These are phyloP conservation scores for Agonum fuliginosum DNA, from an alignment of 2,888 invertebrate species.

Conservation along the genomic window DNA sequence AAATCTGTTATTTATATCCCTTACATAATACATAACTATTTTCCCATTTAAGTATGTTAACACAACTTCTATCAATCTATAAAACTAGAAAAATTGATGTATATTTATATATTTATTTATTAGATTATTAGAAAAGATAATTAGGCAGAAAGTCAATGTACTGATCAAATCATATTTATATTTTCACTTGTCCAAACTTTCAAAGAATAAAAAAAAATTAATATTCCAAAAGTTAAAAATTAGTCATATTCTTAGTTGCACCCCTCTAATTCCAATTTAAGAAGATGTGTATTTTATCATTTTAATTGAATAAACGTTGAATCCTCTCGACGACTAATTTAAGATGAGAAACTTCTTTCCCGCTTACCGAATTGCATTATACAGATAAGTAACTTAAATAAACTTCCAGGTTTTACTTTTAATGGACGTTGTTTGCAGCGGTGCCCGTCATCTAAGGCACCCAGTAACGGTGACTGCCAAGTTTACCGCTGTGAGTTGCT, in stretches of 20 bases:
- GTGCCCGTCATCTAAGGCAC: background rate
- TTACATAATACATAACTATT: too few species aligned
- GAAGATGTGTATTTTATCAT: background rate
- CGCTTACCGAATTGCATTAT: constrained; percentile 40
- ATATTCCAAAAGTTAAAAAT: constrained; percentile 8
- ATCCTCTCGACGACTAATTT: constrained; percentile 26
- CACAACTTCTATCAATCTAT: too few species aligned
- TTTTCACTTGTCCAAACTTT: background rate
- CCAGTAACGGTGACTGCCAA: background rate
- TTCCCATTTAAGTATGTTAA: too few species aligned
- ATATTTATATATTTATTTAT: too few species aligned
- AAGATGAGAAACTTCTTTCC: constrained; percentile 47
- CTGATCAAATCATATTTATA: too few species aligned
- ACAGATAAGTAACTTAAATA: constrained; percentile 49
- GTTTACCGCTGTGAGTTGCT: background rate
- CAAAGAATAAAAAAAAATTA: too few species aligned
- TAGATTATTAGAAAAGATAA: too few species aligned
- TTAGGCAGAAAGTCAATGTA: too few species aligned
- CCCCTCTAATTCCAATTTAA: background rate
- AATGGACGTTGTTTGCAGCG: constrained; percentile 42
- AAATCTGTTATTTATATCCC: too few species aligned
- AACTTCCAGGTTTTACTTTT: constrained; percentile 45
- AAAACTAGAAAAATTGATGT: too few species aligned
- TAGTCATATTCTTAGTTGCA: background rate
- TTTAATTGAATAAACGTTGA: constrained; percentile 46